Percentiles rank a stretch among this genome's conserved stretches.
phyloP scores from a whole-genome alignment of 2,797 vertebrate genomes.

The Morelia viridis region DNA sequence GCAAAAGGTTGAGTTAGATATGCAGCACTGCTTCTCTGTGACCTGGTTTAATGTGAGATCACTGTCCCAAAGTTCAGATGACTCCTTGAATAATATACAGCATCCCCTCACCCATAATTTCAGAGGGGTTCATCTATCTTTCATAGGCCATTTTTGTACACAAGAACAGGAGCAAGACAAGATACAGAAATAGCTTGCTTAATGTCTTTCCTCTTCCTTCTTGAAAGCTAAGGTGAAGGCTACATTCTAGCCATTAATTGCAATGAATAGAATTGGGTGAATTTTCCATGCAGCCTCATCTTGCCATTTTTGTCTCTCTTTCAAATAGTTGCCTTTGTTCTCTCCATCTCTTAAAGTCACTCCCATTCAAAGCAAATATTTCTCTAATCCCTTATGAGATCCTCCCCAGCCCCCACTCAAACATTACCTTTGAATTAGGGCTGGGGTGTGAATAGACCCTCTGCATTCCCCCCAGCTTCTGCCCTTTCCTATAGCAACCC shows the following conservation, averaged over 20 bases:
- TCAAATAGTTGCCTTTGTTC: constrained; percentile 62
- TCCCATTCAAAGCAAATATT: constrained; percentile 67
- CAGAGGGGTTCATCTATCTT: neutral
- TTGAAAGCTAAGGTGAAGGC: neutral
- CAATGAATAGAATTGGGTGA: neutral
- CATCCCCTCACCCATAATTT: neutral
- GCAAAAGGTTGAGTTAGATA: neutral
- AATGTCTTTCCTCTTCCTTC: neutral
- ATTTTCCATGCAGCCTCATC: neutral
- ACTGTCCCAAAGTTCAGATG: neutral
- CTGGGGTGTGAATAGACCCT: constrained; percentile 66
- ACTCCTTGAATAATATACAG: neutral
- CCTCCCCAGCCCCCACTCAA: constrained; percentile 51
- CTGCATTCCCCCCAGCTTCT: constrained; percentile 66
- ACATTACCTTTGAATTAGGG: constrained; percentile 70
- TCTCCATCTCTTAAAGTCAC: constrained; percentile 56
- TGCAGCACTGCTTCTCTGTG: neutral
- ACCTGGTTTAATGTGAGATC: neutral
- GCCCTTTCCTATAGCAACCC: constrained; percentile 74
- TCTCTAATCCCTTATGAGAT: constrained; percentile 61
- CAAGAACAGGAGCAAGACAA: neutral
- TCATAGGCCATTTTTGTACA: neutral
- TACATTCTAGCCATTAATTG: neutral
- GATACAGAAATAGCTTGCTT: neutral
- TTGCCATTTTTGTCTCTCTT: constrained; percentile 42